Percentiles rank a stretch among this genome's conserved stretches.
phyloP scores from a whole-genome alignment of 2,113 vertebrate genomes.

The Arvicanthis niloticus region DNA sequence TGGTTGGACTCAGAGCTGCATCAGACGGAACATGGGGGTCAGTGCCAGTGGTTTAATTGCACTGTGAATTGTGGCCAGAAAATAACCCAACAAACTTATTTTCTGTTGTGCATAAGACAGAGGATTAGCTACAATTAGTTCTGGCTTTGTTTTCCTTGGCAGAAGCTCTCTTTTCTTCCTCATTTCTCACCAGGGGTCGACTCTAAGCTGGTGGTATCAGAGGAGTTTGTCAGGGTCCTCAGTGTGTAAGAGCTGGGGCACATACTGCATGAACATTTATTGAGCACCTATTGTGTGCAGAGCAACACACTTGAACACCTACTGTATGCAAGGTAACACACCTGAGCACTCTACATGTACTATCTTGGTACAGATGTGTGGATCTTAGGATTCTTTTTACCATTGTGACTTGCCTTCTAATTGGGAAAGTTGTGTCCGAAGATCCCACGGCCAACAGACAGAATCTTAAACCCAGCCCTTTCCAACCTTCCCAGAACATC shows the following conservation, averaged over 20 bases:
- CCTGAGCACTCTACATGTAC: too few relatives aligned
- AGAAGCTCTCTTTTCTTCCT: slow-evolving; percentile 68
- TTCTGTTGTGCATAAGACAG: slow-evolving; percentile 63
- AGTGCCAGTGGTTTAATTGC: slow-evolving; percentile 67
- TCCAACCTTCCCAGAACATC: neutral
- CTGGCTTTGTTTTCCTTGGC: slow-evolving; percentile 8
- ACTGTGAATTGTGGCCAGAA: slow-evolving; percentile 69
- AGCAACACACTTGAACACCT: neutral
- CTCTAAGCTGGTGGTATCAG: neutral
- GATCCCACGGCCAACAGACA: neutral
- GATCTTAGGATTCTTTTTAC: neutral
- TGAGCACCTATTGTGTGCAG: neutral
- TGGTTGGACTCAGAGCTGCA: neutral
- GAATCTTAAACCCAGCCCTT: neutral
- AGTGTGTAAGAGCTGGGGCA: neutral
- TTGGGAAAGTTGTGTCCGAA: neutral
- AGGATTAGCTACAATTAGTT: slow-evolving; percentile 74
- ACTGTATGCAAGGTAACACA: neutral
- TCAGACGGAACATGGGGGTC: slow-evolving; percentile 33
- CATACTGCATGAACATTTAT: neutral
- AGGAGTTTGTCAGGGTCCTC: neutral
- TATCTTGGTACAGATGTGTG: neutral
- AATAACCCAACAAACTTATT: slow-evolving; percentile 74
- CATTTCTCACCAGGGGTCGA: neutral
- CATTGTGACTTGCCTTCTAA: neutral